These are phyloP conservation scores for Oxystoma pomonae DNA, from an alignment of 2,888 invertebrate species.

Conservation along the genomic window DNA sequence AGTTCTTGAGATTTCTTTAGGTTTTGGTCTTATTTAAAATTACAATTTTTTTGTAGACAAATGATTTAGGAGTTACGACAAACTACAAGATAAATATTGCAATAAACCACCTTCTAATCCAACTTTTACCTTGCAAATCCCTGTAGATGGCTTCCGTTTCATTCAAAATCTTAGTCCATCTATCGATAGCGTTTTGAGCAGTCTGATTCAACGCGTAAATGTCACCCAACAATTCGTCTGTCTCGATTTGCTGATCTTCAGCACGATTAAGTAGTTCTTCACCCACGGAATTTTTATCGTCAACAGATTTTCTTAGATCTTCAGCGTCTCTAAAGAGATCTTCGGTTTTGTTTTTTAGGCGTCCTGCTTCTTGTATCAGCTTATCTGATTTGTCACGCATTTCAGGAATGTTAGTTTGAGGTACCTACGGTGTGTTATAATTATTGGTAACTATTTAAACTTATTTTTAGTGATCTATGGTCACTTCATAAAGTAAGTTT, in stretches of 20 bases:
- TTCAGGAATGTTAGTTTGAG: constrained; percentile 68
- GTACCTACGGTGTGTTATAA: constrained; percentile 57
- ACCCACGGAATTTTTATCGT: constrained; percentile 61
- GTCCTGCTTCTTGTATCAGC: constrained; percentile 66
- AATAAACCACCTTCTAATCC: too few relatives aligned
- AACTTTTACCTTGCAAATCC: constrained; percentile 64
- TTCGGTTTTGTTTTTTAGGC: constrained; percentile 54
- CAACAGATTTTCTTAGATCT: constrained; percentile 57
- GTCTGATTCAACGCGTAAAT: constrained; percentile 71
- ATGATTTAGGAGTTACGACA: too few relatives aligned
- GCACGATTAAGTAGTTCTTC: constrained; percentile 62
- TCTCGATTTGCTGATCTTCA: constrained; percentile 67
- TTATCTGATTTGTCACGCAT: constrained; percentile 65
- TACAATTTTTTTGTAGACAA: too few relatives aligned
- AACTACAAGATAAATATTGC: too few relatives aligned
- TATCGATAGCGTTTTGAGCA: constrained; percentile 78
- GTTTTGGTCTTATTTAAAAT: too few relatives aligned
- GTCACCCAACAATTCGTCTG: constrained; percentile 75
- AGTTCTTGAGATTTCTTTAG: too few relatives aligned
- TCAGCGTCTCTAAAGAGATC: constrained; percentile 54
- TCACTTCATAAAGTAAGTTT: neutral
- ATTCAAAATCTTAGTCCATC: constrained; percentile 75
- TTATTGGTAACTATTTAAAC: neutral
- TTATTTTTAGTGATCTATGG: neutral
- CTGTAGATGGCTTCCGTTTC: constrained; percentile 78